Base-by-base conservation (phyloP, 2,888 invertebrate species). In the Argyra leucocephala region DNA sequence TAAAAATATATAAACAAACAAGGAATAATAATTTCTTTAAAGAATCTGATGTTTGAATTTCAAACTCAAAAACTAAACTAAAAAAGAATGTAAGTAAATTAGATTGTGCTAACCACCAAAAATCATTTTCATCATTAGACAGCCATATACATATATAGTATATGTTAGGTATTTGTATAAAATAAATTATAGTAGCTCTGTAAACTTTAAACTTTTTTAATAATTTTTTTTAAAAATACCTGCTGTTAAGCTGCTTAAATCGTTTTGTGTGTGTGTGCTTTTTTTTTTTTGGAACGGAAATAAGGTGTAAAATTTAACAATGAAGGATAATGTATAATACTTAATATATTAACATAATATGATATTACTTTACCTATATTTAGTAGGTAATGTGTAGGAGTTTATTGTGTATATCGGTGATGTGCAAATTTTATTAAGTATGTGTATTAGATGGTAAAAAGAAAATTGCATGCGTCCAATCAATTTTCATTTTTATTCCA, bases 391-490 rank as follows among this genome's bases (percentile, higher is more conserved):
- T 31, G 31, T 31, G 31, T 31, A 31, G 5, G 31, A 10, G 31
- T n/a, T n/a, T n/a, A n/a, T n/a, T n/a, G n/a, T 31, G 31, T 31
- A 31, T 31, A 31, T 31, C 31, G 5, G 5, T 7, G 31, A 31
- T 31, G 31, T n/a, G n/a, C n/a, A n/a, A n/a, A n/a, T n/a, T n/a
- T n/a, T n/a, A 31, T 31, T 31, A 31, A 31, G 31, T 31, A 31
- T n/a, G 9, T 26, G 26, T 26, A 6, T 26, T 26, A 26, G 37
- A 12, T 3, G 3, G n/a, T 18, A 10, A 58, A 3, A 22, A 22
- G 23, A 59, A 23, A 59, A 22, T 22, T 59, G 59, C 59, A 59
- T 59, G 59, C 59, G 59, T 59, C 15, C 22, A 23, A 23, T 59
- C 59, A 18, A 23, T 59, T 59, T 59, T 23, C 23, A 59, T 23